These are phyloP conservation scores for Drosophila truncata DNA, from an alignment of 1,140 invertebrate species.

Conservation along the genomic window DNA sequence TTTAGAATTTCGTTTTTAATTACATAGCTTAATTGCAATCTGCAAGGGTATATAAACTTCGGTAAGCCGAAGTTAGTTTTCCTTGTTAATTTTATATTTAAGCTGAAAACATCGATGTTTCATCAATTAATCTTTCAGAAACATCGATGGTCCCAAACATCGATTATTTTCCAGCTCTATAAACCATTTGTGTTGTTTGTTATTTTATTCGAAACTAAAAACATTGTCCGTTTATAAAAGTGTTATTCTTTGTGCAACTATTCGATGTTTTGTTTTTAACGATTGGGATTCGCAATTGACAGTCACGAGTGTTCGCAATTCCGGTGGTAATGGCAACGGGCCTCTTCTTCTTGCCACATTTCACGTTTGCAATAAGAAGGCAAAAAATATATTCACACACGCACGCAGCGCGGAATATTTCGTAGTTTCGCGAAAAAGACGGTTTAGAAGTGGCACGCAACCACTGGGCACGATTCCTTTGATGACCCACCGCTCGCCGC, in stretches of 20 bases:
- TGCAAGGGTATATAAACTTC: too few species aligned
- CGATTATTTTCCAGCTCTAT: too few species aligned
- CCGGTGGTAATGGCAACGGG: constrained; percentile 3
- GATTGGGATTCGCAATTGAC: constrained; percentile 17
- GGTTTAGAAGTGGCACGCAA: constrained; percentile 32
- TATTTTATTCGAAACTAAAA: too few species aligned
- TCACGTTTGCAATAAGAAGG: constrained; percentile 46
- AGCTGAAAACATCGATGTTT: too few species aligned
- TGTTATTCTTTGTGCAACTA: too few species aligned
- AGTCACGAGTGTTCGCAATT: constrained; percentile 19
- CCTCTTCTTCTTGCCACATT: constrained; percentile 58
- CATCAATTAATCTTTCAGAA: too few species aligned
- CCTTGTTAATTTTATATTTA: too few species aligned
- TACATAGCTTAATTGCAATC: too few species aligned
- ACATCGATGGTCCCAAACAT: too few species aligned
- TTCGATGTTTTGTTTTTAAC: constrained; percentile 29
- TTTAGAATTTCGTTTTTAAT: too few species aligned
- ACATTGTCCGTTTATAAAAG: background rate
- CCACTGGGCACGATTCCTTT: constrained; percentile 35
- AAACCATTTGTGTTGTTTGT: too few species aligned
- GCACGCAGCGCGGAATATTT: constrained; percentile 60
- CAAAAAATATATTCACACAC: constrained; percentile 59
- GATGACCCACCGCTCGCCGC: constrained; percentile 9
- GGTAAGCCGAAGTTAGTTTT: too few species aligned
- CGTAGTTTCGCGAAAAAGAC: constrained; percentile 53